Base-by-base conservation (phyloP, 2,797 vertebrate genomes). In the Lycodopsis pacificus region DNA sequence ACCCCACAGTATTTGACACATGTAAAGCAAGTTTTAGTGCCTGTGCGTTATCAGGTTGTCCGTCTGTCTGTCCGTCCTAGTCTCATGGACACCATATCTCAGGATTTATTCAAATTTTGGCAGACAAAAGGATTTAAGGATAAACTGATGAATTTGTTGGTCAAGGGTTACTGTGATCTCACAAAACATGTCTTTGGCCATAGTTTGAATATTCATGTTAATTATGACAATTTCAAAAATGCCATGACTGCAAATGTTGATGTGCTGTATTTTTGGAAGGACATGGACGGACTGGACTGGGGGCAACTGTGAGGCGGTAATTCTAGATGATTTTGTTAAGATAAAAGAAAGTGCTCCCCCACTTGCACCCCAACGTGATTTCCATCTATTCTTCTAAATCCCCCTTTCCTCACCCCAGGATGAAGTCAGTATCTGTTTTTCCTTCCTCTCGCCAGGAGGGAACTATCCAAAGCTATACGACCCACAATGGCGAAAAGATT, bases 351-450 rank as follows among this genome's bases (percentile, higher is more conserved):
- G 4, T 34, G 9, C 22, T 5, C 76, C 30, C 22, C 40, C 25
- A 57, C 49, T 64, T 59, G 19, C 62, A 20, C 30, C 19, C 30
- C 56, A 57, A 27, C 42, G 64, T 56, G 12, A 68, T 75, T 71
- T 72, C 46, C 15, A 77, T 71, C 68, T 34, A 64, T 78, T 30
- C 51, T 42, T 48, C 22, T 54, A 34, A 2, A 71, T 11, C 34
- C 38, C 25, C 77, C 58, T 42, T 15, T 65, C 44, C 73, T 77
- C 54, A 66, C 42, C 71, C 68, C 48, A n/a, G 51, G 73, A 65
- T 4, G 19, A 63, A 71, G 57, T 72, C 59, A 9, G 51, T 62
- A 56, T 87, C 61, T 19, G 75, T 71, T 70, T 74, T 87, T 82
- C 62, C 63, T 54, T 78, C 79, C 38, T 75, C 58, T 63, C 57